A percentile compares a stretch with the other conserved stretches of the same genome.
Evolutionary conservation across 2,113 vertebrate genomes (phyloP).

Genomic region (Hiodon alosoides): DNA sequence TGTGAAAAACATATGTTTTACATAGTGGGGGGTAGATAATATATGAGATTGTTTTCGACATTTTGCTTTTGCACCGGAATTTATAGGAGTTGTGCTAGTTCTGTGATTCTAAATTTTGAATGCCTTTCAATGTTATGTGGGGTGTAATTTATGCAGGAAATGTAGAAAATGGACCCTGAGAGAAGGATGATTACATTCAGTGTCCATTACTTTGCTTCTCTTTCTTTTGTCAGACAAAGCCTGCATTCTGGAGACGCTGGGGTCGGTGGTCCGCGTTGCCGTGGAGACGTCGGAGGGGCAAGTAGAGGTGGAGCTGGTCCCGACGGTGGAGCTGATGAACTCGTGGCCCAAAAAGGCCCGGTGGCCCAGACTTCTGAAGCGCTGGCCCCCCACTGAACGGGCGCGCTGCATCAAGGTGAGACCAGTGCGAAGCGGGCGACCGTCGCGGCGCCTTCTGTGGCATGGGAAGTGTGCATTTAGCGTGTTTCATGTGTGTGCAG

Average conservation of each 20-base stretch:
- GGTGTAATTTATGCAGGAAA: too few relatives aligned
- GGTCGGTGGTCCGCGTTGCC: slow-evolving; percentile 54
- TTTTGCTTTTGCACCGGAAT: too few relatives aligned
- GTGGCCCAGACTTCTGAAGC: slow-evolving; percentile 66
- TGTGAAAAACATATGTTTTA: too few relatives aligned
- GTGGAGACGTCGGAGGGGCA: slow-evolving; percentile 63
- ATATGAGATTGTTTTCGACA: too few relatives aligned
- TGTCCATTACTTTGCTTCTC: not conserved
- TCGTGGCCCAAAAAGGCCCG: slow-evolving; percentile 64
- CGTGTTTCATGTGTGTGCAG: not conserved
- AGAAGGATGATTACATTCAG: not conserved
- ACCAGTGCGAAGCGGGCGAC: not conserved
- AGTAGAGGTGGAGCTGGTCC: slow-evolving; percentile 70
- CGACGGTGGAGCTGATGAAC: slow-evolving; percentile 66
- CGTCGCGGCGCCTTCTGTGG: not conserved
- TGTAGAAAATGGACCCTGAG: too few relatives aligned
- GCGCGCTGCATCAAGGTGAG: slow-evolving; percentile 69
- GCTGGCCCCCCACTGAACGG: slow-evolving; percentile 64
- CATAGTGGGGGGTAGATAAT: too few relatives aligned
- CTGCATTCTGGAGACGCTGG: slow-evolving; percentile 53
- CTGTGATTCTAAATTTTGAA: too few relatives aligned
- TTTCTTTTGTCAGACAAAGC: slow-evolving; percentile 56
- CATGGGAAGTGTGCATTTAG: not conserved
- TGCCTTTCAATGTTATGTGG: too few relatives aligned
- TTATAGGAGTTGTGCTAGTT: too few relatives aligned